Evolutionary conservation across 2,888 invertebrate genomes (phyloP).

Genomic region (Andrena chrysosceles): DNA sequence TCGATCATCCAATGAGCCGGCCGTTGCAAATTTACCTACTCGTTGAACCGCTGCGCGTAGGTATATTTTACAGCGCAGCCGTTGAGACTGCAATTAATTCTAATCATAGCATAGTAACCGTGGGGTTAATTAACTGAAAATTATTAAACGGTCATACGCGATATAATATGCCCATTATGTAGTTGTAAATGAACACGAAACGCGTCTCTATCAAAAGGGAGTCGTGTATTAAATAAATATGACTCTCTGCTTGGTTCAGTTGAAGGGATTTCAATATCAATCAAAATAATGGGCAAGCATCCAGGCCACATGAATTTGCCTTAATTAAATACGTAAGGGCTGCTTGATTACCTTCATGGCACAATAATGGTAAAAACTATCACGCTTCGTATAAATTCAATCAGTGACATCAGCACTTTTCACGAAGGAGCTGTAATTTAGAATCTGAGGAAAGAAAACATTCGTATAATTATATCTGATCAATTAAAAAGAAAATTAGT

Average conservation of each 20-base stretch:
- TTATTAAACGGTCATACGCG: background rate
- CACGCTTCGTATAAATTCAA: background rate
- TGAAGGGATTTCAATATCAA: constrained; percentile 57
- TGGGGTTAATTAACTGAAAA: constrained; percentile 29
- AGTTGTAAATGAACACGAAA: background rate
- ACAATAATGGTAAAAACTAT: background rate
- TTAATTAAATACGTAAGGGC: constrained; percentile 60
- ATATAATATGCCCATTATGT: background rate
- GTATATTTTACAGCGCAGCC: background rate
- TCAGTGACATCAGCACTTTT: too few species aligned
- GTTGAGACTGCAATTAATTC: constrained; percentile 28
- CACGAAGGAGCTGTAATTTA: too few species aligned
- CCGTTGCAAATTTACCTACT: constrained; percentile 10
- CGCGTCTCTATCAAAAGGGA: background rate
- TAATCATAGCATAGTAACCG: constrained; percentile 2
- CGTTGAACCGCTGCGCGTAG: background rate
- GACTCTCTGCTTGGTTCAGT: constrained; percentile 9
- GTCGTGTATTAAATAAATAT: background rate
- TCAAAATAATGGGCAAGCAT: constrained; percentile 63
- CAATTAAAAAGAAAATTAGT: constrained; percentile 37
- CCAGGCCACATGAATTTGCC: constrained; percentile 57
- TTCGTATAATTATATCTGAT: background rate
- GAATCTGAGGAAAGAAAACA: background rate
- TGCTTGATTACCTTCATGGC: too few species aligned
- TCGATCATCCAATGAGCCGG: constrained; percentile 14